Evolutionary conservation across 2,888 invertebrate species (phyloP).

Genomic region (Phortica okadai): DNA sequence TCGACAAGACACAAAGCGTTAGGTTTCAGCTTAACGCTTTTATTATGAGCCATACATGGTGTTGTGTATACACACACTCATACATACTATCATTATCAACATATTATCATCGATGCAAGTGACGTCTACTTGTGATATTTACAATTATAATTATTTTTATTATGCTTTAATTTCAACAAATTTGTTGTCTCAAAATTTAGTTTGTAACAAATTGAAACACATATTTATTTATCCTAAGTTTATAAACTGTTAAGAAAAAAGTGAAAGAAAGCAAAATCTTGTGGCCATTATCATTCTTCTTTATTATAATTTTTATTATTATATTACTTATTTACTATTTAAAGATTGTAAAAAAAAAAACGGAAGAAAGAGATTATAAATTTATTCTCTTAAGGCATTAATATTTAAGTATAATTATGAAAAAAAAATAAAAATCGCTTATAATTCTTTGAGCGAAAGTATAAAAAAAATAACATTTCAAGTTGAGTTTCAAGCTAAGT

Average conservation of each 20-base stretch:
- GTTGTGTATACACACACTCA: conserved; percentile 29
- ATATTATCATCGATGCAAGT: conserved; percentile 67
- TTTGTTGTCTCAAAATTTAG: conserved; percentile 25
- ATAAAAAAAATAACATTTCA: neutral
- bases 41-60: conserved; percentile 14
- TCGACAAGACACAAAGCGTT: too few relatives aligned
- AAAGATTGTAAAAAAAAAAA: neutral
- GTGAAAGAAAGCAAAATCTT: conserved; percentile 4
- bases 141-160: conserved; percentile 55
- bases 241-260: neutral
- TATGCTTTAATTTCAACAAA: conserved; percentile 19
- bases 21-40: neutral
- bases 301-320: neutral
- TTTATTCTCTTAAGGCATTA: neutral
- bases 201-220: neutral
- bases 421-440: neutral
- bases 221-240: neutral
- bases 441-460: neutral
- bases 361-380: neutral
- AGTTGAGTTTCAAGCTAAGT: neutral
- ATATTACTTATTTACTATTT: neutral
- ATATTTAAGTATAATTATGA: neutral
- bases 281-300: conserved; percentile 18
- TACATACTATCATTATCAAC: conserved; percentile 36
- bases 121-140: conserved; percentile 69